Percentiles rank a stretch among this genome's conserved stretches.
phyloP scores from a whole-genome alignment of 2,797 vertebrate genomes.

The Cetoscarus ocellatus region DNA sequence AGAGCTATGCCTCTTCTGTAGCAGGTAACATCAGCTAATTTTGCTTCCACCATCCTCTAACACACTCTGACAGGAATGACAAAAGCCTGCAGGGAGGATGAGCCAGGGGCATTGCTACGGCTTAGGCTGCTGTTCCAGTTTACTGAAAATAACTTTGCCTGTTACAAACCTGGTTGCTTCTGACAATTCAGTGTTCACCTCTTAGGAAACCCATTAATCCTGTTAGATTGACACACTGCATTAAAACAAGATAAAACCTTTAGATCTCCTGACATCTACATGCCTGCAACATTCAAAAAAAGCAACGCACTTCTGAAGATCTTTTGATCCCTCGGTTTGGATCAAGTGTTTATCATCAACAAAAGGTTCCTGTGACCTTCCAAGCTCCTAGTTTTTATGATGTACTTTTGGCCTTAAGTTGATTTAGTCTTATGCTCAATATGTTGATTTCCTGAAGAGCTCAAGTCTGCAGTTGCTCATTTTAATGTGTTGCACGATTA shows the following conservation, averaged over 20 bases:
- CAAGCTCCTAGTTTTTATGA: not conserved
- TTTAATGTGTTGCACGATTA: not conserved
- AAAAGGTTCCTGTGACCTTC: not conserved
- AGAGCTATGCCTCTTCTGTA: no score
- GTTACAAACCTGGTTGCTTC: not conserved
- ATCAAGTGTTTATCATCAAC: not conserved
- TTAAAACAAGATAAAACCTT: not conserved
- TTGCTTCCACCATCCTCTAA: not conserved
- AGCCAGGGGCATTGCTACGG: not conserved
- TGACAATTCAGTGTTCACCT: not conserved
- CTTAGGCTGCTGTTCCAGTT: conserved; percentile 29
- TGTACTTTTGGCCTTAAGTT: not conserved
- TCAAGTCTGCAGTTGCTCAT: not conserved
- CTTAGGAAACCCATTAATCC: not conserved
- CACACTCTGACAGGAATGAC: not conserved
- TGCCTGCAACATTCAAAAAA: not conserved
- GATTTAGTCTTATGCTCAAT: not conserved
- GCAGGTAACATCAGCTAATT: not conserved
- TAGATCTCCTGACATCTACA: not conserved
- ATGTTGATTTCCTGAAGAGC: not conserved
- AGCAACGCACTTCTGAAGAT: not conserved
- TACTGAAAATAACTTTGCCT: not conserved
- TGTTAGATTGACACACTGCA: not conserved
- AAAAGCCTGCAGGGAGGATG: not conserved
- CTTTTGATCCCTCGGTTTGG: not conserved